Percentiles rank a stretch among this genome's conserved stretches.
Conservation (phyloP, 2,113 vertebrate species). For the Oncorhynchus gorbuscha region DNA sequence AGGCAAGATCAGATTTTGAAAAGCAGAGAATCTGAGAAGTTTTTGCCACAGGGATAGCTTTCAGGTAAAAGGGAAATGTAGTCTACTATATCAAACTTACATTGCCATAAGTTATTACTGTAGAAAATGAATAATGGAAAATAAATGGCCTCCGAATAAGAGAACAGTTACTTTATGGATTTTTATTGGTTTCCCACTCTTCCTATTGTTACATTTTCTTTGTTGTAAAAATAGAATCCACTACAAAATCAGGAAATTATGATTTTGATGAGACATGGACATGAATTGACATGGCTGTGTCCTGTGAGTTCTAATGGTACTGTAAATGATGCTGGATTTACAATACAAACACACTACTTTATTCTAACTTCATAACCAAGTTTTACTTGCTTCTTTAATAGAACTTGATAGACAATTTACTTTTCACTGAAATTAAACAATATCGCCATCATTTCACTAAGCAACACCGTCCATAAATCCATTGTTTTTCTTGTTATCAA, state of each 20-base stretch:
- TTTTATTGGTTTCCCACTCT: background rate
- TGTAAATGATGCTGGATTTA: background rate
- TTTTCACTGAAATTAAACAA: background rate
- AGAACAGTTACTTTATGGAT: background rate
- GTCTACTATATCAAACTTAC: constrained; percentile 52
- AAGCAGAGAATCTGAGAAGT: constrained; percentile 36
- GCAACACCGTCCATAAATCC: background rate
- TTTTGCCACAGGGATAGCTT: constrained; percentile 50
- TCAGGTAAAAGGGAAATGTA: constrained; percentile 56
- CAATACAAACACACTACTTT: background rate
- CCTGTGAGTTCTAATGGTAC: background rate
- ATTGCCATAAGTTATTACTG: constrained; percentile 63
- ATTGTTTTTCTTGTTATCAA: background rate
- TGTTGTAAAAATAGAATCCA: background rate
- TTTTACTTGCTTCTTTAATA: background rate
- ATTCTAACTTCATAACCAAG: background rate
- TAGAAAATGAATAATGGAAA: constrained; percentile 60
- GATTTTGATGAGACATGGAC: background rate
- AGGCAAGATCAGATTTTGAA: constrained; percentile 57
- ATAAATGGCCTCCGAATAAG: constrained; percentile 38
- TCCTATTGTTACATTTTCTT: background rate
- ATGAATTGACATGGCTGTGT: background rate
- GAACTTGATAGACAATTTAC: background rate
- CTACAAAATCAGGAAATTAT: background rate
- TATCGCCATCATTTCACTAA: background rate